Evolutionary conservation across 2,888 invertebrate genomes (phyloP).

Genomic region (Agonopterix subpropinquella): DNA sequence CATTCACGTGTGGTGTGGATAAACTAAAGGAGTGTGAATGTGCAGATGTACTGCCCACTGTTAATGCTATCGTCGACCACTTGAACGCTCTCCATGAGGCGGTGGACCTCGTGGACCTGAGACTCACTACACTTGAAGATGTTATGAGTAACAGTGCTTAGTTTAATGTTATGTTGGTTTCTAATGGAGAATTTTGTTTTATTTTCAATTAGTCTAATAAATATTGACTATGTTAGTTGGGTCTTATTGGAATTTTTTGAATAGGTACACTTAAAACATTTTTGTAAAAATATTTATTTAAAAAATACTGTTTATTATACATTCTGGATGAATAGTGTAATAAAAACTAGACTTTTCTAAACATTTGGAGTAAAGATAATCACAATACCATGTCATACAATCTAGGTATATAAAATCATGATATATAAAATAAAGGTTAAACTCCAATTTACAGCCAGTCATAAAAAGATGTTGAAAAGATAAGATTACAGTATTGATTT

Average conservation of each 20-base stretch:
- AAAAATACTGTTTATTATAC: not conserved
- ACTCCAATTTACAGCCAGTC: too few relatives aligned
- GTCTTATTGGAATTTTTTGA: not conserved
- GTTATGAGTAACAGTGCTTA: conserved; percentile 30
- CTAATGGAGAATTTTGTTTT: conserved; percentile 1
- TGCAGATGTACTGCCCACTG: conserved; percentile 62
- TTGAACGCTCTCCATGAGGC: conserved; percentile 73
- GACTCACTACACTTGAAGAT: conserved; percentile 70
- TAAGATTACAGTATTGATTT: too few relatives aligned
- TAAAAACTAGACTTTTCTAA: too few relatives aligned
- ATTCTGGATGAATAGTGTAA: too few relatives aligned
- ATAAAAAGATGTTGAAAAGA: too few relatives aligned
- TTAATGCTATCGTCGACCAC: conserved; percentile 73
- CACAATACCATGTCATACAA: too few relatives aligned
- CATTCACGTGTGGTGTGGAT: conserved; percentile 10
- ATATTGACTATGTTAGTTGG: not conserved
- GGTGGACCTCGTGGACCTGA: conserved; percentile 70
- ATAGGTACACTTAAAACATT: too few relatives aligned
- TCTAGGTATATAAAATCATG: too few relatives aligned
- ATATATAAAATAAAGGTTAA: too few relatives aligned
- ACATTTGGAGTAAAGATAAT: too few relatives aligned
- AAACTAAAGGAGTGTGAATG: conserved; percentile 49
- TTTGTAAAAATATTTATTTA: not conserved
- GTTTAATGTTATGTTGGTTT: not conserved
- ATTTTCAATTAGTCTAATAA: not conserved